A percentile compares a stretch with the other conserved stretches of the same genome.
These are phyloP conservation scores for Ecliptopera silaceata DNA, from an alignment of 2,888 invertebrate species.

Conservation along the genomic window DNA sequence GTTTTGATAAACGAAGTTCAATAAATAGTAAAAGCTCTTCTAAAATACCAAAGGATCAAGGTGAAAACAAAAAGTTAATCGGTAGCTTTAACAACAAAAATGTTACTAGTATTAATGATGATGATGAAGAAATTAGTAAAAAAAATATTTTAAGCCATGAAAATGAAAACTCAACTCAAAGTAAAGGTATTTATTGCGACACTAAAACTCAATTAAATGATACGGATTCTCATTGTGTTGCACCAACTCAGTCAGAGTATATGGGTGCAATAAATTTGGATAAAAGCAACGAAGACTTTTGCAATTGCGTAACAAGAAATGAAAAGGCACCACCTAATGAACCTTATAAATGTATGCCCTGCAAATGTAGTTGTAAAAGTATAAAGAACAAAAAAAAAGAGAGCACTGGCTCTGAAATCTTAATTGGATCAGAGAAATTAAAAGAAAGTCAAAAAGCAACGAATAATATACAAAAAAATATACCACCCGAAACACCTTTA, in stretches of 20 bases:
- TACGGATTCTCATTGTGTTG: neutral
- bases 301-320: constrained; percentile 42
- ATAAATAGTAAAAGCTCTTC: neutral
- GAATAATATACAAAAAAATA: neutral
- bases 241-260: constrained; percentile 56
- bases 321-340: constrained; percentile 16
- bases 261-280: constrained; percentile 65
- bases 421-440: neutral
- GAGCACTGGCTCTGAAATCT: neutral
- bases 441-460: constrained; percentile 3
- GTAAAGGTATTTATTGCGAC: constrained; percentile 2
- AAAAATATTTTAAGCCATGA: constrained; percentile 1
- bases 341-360: constrained; percentile 43
- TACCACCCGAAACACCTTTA: neutral
- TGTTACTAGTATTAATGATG: neutral
- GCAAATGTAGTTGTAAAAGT: constrained; percentile 42
- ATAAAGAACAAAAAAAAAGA: constrained; percentile 11
- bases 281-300: constrained; percentile 56
- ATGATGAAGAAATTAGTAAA: neutral
- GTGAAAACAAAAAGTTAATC: neutral
- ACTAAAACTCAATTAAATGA: constrained; percentile 1
- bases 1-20: constrained; percentile 6
- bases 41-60: neutral
- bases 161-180: neutral
- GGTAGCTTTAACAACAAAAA: neutral